phyloP scores from a whole-genome alignment of 2,113 vertebrate species.

The Vombatus ursinus region DNA sequence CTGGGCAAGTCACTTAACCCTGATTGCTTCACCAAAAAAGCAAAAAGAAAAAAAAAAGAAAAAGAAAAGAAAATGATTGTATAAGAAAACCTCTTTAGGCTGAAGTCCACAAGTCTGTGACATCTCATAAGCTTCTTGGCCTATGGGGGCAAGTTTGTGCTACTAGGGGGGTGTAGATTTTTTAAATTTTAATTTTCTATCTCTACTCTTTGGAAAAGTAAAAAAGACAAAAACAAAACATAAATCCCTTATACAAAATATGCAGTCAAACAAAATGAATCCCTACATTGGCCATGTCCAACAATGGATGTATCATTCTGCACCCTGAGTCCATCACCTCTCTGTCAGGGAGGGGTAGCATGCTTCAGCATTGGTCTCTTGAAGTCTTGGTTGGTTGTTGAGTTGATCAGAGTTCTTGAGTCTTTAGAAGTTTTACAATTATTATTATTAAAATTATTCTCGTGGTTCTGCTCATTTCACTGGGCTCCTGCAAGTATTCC shows the following conservation, averaged over 20 bases:
- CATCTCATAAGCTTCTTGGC: not conserved
- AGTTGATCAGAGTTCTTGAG: not conserved
- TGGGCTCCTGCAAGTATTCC: not conserved
- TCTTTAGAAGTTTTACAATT: not conserved
- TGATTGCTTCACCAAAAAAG: no score
- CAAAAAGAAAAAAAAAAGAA: no score
- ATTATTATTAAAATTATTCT: not conserved
- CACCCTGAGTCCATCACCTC: not conserved
- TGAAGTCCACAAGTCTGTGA: not conserved
- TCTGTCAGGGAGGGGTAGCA: no score
- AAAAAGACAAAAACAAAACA: not conserved
- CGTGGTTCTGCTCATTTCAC: not conserved
- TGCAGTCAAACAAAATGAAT: not conserved
- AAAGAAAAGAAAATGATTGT: not conserved
- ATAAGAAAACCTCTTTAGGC: not conserved
- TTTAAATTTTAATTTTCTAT: not conserved
- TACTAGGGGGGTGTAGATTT: not conserved
- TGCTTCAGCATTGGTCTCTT: not conserved
- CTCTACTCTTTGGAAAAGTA: not conserved
- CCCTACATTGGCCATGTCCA: not conserved
- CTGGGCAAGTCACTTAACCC: no score
- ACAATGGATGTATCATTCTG: not conserved
- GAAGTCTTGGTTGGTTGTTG: not conserved
- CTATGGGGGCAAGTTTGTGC: not conserved
- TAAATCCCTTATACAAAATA: not conserved